A percentile compares a stretch with the other conserved stretches of the same genome.
Conservation (phyloP, 2,888 invertebrate genomes). For the Cheilosia vulpina region DNA sequence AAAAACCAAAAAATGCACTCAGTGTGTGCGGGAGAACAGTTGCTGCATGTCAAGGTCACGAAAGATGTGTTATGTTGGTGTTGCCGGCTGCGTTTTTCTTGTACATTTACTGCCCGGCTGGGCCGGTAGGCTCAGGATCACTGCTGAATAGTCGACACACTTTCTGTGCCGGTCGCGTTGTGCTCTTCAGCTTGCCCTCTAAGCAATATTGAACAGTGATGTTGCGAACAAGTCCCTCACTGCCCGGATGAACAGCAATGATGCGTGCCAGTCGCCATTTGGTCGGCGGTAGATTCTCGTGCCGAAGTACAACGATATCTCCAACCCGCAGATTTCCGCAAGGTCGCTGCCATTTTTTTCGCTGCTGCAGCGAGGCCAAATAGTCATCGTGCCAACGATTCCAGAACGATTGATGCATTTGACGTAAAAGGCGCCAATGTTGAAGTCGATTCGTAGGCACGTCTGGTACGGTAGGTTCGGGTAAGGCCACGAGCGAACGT, state of each 20-base stretch:
- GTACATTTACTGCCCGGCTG: too few relatives aligned
- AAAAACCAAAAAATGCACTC: too few relatives aligned
- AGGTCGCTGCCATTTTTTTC: slow-evolving; percentile 11
- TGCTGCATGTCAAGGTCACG: too few relatives aligned
- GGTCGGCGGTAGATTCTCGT: background rate
- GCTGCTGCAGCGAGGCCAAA: slow-evolving; percentile 33
- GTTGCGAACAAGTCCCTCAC: background rate
- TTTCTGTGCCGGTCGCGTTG: too few relatives aligned
- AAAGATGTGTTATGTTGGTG: too few relatives aligned
- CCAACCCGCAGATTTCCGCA: background rate
- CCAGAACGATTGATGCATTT: slow-evolving; percentile 32
- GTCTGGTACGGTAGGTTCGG: background rate
- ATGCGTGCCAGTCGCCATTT: background rate
- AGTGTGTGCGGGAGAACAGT: too few relatives aligned
- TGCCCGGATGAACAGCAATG: too few relatives aligned
- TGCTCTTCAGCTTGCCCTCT: too few relatives aligned
- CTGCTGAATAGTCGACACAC: too few relatives aligned
- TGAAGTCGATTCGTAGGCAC: slow-evolving; percentile 2
- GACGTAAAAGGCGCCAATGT: slow-evolving; percentile 20
- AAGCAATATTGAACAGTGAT: background rate
- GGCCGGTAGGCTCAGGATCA: too few relatives aligned
- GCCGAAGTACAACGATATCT: background rate
- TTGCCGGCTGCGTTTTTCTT: too few relatives aligned
- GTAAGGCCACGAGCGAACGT: slow-evolving; percentile 22
- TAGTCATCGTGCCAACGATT: slow-evolving; percentile 28